phyloP scores from a whole-genome alignment of 2,888 invertebrate species.

The Macrosiphum euphorbiae region DNA sequence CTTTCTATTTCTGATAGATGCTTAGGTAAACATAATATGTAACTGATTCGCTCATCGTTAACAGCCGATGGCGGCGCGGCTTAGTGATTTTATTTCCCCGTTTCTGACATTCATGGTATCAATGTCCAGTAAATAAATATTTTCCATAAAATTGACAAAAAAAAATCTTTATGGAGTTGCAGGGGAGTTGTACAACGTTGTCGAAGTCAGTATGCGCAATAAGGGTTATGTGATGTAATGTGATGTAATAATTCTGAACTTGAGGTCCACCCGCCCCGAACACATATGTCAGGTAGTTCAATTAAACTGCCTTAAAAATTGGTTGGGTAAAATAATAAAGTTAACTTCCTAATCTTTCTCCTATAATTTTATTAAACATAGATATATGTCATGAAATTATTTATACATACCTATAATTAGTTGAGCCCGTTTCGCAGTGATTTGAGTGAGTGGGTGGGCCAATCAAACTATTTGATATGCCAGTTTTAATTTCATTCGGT shows the following conservation, averaged over 20 bases:
- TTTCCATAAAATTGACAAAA: background rate
- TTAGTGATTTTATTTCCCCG: background rate
- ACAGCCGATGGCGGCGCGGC: background rate
- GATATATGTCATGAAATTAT: too few species aligned
- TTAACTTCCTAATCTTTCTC: too few species aligned
- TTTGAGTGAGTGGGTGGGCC: too few species aligned
- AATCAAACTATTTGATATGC: too few species aligned
- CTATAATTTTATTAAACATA: too few species aligned
- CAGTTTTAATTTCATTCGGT: too few species aligned
- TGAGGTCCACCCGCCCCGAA: background rate
- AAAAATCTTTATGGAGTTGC: background rate
- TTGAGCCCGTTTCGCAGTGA: too few species aligned
- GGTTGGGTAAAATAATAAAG: too few species aligned
- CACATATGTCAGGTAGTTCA: too few species aligned
- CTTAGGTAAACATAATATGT: background rate
- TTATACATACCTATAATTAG: too few species aligned
- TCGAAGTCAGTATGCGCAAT: background rate
- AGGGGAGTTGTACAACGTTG: background rate
- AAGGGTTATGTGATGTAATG: background rate
- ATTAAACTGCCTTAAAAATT: too few species aligned
- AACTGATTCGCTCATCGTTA: background rate
- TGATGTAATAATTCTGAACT: background rate
- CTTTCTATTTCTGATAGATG: slow-evolving; percentile 40
- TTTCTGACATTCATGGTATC: background rate
- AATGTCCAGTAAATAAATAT: background rate